Percentiles rank a stretch among this genome's conserved stretches.
phyloP scores from a whole-genome alignment of 2,888 invertebrate genomes.

The Mesopsocus fuscifrons region DNA sequence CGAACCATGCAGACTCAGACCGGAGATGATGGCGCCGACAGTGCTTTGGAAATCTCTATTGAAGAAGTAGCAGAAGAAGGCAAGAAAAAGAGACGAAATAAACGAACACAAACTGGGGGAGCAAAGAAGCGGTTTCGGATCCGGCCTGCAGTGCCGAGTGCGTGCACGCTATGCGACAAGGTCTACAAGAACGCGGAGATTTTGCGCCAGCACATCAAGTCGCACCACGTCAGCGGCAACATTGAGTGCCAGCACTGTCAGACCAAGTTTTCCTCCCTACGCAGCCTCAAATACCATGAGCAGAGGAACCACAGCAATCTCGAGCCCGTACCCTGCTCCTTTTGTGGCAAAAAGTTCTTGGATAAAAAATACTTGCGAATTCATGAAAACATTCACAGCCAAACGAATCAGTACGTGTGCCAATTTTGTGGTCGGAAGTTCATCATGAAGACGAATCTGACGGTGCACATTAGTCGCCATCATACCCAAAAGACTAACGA shows the following conservation, averaged over 20 bases:
- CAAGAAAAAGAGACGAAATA: constrained; percentile 3
- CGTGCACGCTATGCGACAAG: constrained; percentile 4
- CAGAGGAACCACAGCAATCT: constrained; percentile 6
- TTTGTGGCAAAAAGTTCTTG: constrained; percentile 8
- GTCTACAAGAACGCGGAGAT: constrained; percentile 6
- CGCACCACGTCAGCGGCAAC: constrained; percentile 1
- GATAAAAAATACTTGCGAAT: constrained; percentile 8
- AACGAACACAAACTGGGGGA: constrained; percentile 1
- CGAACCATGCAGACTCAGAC: constrained; percentile 5
- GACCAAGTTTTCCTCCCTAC: background rate
- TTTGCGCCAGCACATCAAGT: constrained; percentile 2
- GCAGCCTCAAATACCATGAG: constrained; percentile 7
- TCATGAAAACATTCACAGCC: constrained; percentile 8
- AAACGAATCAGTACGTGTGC: constrained; percentile 7
- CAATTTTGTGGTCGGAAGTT: constrained; percentile 8
- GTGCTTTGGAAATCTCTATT: background rate
- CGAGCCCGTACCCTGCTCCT: constrained; percentile 2
- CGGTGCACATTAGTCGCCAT: constrained; percentile 7
- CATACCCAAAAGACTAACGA: constrained; percentile 5
- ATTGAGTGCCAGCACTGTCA: constrained; percentile 6
- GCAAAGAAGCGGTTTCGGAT: constrained; percentile 4
- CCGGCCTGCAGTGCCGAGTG: constrained; percentile 2
- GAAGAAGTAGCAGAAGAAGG: background rate
- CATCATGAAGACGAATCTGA: constrained; percentile 8
- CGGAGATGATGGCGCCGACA: background rate